These are phyloP conservation scores for Onychostoma macrolepis DNA, from an alignment of 2,113 vertebrate genomes.

Conservation along the genomic window DNA sequence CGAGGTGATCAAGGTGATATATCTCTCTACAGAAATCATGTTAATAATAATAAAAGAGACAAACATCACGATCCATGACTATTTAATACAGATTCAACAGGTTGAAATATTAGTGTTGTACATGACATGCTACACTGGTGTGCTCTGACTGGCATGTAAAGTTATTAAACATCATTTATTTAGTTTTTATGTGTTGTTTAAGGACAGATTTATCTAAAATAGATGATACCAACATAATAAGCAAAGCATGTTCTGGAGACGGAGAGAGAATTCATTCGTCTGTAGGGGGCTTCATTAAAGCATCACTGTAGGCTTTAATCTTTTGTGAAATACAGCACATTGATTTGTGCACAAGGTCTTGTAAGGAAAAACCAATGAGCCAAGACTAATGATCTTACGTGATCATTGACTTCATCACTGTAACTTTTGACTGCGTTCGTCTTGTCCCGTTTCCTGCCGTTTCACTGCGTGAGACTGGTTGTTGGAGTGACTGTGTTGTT, in stretches of 20 bases:
- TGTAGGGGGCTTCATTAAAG: slow-evolving; percentile 8
- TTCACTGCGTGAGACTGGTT: slow-evolving; percentile 9
- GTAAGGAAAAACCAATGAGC: slow-evolving; percentile 29
- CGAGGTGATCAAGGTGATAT: too few relatives aligned
- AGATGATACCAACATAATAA: not conserved
- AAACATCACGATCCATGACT: not conserved
- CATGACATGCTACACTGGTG: not conserved
- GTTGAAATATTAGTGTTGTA: not conserved
- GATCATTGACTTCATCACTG: slow-evolving; percentile 25
- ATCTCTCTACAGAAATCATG: not conserved
- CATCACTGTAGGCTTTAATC: slow-evolving; percentile 20
- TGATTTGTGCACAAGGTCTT: slow-evolving; percentile 3
- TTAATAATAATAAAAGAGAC: not conserved
- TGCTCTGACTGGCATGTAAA: not conserved
- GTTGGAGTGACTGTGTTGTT: slow-evolving; percentile 48
- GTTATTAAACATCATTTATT: not conserved
- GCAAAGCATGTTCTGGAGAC: not conserved
- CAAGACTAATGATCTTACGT: slow-evolving; percentile 31
- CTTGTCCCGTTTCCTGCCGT: slow-evolving; percentile 20
- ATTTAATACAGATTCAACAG: not conserved
- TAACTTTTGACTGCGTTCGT: slow-evolving; percentile 15
- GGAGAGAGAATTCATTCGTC: not conserved
- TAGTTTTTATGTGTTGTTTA: not conserved
- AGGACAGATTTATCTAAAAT: not conserved
- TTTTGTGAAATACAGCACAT: slow-evolving; percentile 26